Conservation (phyloP, 2,113 vertebrate species). For the Paramisgurnus dabryanus region DNA sequence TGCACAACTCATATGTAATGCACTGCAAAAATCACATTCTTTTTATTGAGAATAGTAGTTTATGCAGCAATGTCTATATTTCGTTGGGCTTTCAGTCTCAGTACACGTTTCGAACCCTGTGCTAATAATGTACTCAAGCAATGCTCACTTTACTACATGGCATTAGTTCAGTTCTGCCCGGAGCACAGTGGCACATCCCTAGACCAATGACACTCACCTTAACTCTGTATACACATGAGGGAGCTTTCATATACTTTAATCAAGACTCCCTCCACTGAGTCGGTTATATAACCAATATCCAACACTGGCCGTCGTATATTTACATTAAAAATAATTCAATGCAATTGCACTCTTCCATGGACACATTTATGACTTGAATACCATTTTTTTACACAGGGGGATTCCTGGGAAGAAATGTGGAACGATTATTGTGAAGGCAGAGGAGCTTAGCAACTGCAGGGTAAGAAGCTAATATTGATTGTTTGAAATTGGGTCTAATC, state of each 20-base stretch:
- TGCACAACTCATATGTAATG: too few species aligned
- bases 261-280: constrained; percentile 14
- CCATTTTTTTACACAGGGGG: constrained; percentile 76
- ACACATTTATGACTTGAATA: neutral
- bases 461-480: constrained; percentile 72
- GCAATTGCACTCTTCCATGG: neutral
- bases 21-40: too few species aligned
- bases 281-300: neutral
- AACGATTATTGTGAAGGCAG: constrained; percentile 90
- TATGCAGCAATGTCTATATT: too few species aligned
- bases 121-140: neutral
- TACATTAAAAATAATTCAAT: neutral
- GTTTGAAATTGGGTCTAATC: neutral
- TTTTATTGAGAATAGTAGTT: too few species aligned
- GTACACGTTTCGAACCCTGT: neutral
- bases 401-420: constrained; percentile 96
- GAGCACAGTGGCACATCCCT: constrained; percentile 12
- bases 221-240: constrained; percentile 4
- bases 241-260: constrained; percentile 15
- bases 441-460: constrained; percentile 94
- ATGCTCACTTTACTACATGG: neutral
- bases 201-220: constrained; percentile 19
- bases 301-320: neutral
- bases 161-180: constrained; percentile 4
- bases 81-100: too few species aligned